Evolutionary conservation across 2,888 invertebrate genomes (phyloP), one percentile per base, ranked within the genome.

Genomic region (Masnerella sp.): DNA sequence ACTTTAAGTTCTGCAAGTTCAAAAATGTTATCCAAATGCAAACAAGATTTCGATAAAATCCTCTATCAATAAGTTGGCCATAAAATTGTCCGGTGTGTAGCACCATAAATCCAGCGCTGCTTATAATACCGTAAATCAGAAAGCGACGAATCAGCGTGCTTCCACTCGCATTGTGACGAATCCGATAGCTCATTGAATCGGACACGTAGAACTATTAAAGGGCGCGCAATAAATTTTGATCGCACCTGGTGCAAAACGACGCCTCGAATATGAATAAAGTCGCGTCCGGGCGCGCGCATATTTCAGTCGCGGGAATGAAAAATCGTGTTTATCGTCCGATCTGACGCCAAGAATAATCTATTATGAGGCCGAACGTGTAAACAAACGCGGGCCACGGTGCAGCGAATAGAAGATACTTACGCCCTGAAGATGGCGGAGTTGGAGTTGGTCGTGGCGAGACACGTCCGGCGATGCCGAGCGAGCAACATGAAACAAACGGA

Each of bases 341-440:
- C 74, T 67, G 70, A 71, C 70, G 34, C 30, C 49, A 40, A 56
- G 74, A 52, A 61, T 74, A 70, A 74, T 74, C 70, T 74, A 70
- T 74, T 71, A 62, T 62, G 56, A 65, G 56, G 4, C 51, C 49
- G 65, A 54, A 56, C 70, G 69, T 67, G 74, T 71, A 74, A 74
- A 74, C 70, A 70, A 74, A 74, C 75, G 65, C 20, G 58, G 49
- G 40, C 34, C 32, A 58, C 25, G 45, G 45, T 20, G 67, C 51
- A 59, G 59, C 61, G 36, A 38, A 72, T 72, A 25, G 54, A 61
- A 68, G 54, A 69, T 81, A 81, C 81, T 82, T 77, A 81, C 82
- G 73, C 81, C 81, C 79, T 80, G 82, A 59, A 69, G 73, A 76
- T 73, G 68, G 77, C 61, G 70, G 47, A 36, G 38, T 17, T 45